Conservation (phyloP, 2,113 vertebrate species). For the Macrotus californicus region DNA sequence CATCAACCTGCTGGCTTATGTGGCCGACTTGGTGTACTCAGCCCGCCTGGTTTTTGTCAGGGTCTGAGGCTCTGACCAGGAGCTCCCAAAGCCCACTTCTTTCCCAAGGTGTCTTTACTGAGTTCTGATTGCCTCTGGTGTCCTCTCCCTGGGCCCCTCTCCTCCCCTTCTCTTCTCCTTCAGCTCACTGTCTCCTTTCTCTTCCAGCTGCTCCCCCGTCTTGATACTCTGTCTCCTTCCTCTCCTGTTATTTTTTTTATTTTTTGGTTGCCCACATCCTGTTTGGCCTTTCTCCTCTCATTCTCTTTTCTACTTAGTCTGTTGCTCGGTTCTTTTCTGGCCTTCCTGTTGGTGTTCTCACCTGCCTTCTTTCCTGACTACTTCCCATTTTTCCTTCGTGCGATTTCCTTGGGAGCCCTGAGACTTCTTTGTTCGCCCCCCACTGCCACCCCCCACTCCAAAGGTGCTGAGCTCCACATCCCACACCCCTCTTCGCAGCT, state of each 20-base stretch:
- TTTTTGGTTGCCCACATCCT: neutral
- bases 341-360: neutral
- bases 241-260: neutral
- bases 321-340: too few relatives aligned
- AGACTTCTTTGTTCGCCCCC: neutral
- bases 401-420: neutral
- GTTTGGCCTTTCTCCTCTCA: neutral
- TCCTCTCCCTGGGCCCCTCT: too few relatives aligned
- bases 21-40: conserved; percentile 88
- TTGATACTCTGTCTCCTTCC: neutral
- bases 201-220: neutral
- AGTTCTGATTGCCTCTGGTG: neutral
- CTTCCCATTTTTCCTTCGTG: neutral
- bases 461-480: conserved; percentile 61
- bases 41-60: conserved; percentile 86
- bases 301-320: neutral
- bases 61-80: conserved; percentile 62
- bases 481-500: neutral
- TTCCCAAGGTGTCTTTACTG: fast-evolving
- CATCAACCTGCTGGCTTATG: conserved; percentile 88
- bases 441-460: neutral
- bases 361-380: neutral
- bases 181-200: fast-evolving
- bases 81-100: fast-evolving
- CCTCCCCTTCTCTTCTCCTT: fast-evolving